These are phyloP conservation scores for Petrocephalus zakoni DNA, from an alignment of 2,113 vertebrate species.

Conservation along the genomic window DNA sequence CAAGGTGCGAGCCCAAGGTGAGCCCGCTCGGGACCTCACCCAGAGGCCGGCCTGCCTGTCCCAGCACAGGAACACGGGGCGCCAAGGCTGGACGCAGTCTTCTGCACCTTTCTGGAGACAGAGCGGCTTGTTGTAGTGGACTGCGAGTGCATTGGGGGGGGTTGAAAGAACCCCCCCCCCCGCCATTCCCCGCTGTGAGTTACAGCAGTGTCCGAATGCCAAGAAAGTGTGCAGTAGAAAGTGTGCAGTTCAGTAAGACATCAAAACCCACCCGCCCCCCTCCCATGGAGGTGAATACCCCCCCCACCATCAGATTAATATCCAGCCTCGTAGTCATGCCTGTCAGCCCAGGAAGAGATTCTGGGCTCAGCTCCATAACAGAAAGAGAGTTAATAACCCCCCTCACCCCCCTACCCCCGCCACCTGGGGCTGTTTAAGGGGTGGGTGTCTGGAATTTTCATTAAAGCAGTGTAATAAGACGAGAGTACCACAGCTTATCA, in stretches of 20 bases:
- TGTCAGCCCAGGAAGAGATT: constrained; percentile 8
- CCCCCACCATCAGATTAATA: neutral
- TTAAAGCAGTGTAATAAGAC: constrained; percentile 9
- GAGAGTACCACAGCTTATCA: neutral
- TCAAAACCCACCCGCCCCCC: neutral
- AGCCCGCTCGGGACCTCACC: neutral
- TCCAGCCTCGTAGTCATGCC: neutral
- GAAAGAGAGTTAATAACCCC: constrained; percentile 8
- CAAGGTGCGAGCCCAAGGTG: neutral
- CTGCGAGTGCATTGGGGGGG: neutral
- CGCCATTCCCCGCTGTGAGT: neutral
- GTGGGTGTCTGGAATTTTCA: constrained; percentile 30
- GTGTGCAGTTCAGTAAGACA: neutral
- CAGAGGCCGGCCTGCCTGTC: neutral
- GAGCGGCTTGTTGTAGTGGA: neutral
- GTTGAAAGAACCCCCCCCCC: neutral
- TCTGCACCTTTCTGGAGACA: neutral
- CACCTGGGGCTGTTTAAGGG: constrained; percentile 25
- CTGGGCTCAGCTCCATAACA: constrained; percentile 10
- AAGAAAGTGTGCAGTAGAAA: neutral
- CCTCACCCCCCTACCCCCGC: neutral
- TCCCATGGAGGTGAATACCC: neutral
- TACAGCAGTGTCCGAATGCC: neutral
- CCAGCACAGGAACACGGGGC: neutral
- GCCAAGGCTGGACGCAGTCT: neutral